Conservation (phyloP, 2,797 vertebrate genomes). For the Pristis pectinata region DNA sequence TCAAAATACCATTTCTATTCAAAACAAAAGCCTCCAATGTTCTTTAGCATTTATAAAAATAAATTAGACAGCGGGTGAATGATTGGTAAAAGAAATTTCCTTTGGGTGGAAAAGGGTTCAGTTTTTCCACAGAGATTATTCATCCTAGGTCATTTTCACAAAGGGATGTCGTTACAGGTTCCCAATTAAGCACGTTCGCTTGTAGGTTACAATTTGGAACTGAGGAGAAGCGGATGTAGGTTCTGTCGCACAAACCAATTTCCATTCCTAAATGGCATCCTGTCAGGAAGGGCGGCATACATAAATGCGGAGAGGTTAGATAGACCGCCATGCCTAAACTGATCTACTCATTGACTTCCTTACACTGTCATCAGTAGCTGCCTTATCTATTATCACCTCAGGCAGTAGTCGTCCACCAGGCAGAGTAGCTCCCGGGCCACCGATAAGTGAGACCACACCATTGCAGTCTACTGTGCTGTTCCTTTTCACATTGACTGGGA, state of each 20-base stretch:
- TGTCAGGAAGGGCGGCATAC: slow-evolving; percentile 42
- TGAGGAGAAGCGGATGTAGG: background rate
- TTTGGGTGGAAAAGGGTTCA: slow-evolving; percentile 9
- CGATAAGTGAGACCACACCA: slow-evolving; percentile 94
- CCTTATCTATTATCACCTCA: slow-evolving; percentile 99
- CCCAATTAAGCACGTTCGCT: slow-evolving; percentile 12
- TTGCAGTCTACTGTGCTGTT: slow-evolving; percentile 99
- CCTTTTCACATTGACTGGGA: slow-evolving; percentile 78
- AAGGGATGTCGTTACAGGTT: background rate
- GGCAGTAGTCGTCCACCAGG: slow-evolving; percentile 93
- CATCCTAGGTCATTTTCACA: slow-evolving; percentile 32
- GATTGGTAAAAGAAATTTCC: background rate
- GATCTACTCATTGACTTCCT: slow-evolving; percentile 72
- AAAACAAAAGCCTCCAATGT: background rate
- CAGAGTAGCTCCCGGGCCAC: slow-evolving; percentile 73
- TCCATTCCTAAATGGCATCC: slow-evolving; percentile 46
- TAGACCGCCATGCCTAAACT: slow-evolving; percentile 71
- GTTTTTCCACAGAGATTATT: background rate
- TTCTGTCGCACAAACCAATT: slow-evolving; percentile 43
- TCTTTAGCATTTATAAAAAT: background rate
- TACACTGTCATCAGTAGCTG: slow-evolving; percentile 79
- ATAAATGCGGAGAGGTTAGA: slow-evolving; percentile 42
- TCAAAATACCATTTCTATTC: too few species aligned
- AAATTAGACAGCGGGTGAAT: background rate
- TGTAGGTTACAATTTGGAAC: slow-evolving; percentile 8